Conservation (phyloP, 1,140 invertebrate species). For the Pristionchus pacificus region DNA sequence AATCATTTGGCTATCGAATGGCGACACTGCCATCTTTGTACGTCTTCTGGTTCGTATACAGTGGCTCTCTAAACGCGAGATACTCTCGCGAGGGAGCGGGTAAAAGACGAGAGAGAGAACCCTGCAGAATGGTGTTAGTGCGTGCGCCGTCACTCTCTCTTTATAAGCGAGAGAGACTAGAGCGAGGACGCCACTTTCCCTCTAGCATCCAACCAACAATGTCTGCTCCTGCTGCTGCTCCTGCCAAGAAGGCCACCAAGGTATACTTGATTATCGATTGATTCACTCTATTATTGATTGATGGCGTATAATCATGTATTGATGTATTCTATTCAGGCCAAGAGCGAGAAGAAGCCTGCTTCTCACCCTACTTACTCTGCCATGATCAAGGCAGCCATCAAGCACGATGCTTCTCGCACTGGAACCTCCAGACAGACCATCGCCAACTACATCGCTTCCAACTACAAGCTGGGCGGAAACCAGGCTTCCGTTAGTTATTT, state of each 20-base stretch:
- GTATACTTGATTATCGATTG: not conserved
- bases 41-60: too few relatives aligned
- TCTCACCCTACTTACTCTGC: conserved; percentile 33
- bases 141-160: too few relatives aligned
- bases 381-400: conserved; percentile 33
- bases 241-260: not conserved
- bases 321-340: not conserved
- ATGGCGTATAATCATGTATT: not conserved
- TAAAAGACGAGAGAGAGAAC: too few relatives aligned
- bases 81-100: too few relatives aligned
- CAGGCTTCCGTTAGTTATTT: conserved; percentile 11
- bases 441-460: conserved; percentile 57
- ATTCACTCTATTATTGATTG: not conserved
- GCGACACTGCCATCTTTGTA: too few relatives aligned
- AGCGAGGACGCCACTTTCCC: too few relatives aligned
- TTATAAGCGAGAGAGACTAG: too few relatives aligned
- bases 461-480: conserved; percentile 57
- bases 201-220: too few relatives aligned
- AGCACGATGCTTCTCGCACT: conserved; percentile 35
- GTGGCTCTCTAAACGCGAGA: too few relatives aligned
- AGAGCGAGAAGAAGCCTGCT: conserved; percentile 17
- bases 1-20: too few relatives aligned
- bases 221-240: not conserved
- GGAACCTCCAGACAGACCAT: conserved; percentile 57
- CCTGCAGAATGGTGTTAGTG: too few relatives aligned